These are phyloP conservation scores for Ovis canadensis DNA, from an alignment of 2,113 vertebrate species.

Conservation along the genomic window DNA sequence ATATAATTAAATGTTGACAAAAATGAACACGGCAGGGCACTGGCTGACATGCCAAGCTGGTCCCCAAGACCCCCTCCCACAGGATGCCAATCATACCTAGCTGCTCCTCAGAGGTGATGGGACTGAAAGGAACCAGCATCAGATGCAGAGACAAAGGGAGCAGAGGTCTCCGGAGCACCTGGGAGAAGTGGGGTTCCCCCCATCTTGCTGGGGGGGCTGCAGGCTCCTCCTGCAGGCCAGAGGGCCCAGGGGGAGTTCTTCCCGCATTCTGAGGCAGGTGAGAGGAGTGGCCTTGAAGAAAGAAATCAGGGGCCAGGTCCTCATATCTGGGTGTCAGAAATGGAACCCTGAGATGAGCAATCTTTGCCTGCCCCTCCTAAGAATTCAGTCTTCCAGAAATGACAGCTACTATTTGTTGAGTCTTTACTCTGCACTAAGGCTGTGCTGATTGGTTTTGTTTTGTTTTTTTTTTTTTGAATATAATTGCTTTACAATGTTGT, in stretches of 20 bases:
- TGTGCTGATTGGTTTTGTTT: background rate
- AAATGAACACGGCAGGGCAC: background rate
- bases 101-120: background rate
- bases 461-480: background rate
- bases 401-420: background rate
- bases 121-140: background rate
- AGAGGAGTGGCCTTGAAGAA: background rate
- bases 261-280: background rate
- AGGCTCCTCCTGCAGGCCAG: background rate
- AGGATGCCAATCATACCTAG: background rate
- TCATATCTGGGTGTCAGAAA: background rate
- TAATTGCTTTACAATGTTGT: background rate
- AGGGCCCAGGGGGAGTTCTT: background rate
- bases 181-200: background rate
- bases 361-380: background rate
- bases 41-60: background rate
- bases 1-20: constrained; percentile 48
- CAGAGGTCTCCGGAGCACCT: background rate
- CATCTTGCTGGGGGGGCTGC: too few relatives aligned
- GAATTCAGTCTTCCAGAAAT: background rate
- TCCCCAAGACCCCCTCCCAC: background rate
- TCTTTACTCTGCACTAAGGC: background rate
- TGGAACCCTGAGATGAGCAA: background rate
- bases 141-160: background rate
- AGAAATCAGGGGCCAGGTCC: too few relatives aligned